Evolutionary conservation across 1,140 invertebrate species (phyloP).

Genomic region (Drosophila kohkoa): DNA sequence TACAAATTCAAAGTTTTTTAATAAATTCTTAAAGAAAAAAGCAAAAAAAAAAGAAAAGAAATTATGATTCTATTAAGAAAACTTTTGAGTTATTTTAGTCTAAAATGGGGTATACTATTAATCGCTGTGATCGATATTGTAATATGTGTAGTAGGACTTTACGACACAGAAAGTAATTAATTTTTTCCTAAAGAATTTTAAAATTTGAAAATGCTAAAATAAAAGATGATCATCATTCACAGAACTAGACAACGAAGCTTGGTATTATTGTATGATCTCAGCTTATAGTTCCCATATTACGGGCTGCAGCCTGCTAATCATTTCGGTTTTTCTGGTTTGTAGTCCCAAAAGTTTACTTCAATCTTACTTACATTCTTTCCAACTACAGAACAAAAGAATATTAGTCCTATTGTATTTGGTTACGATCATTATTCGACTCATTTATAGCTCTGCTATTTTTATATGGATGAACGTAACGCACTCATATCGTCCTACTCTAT

Average conservation of each 20-base stretch:
- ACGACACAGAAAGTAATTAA: conserved; percentile 1
- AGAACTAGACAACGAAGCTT: not conserved
- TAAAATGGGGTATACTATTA: conserved; percentile 12
- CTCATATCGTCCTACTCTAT: not conserved
- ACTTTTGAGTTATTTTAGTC: not conserved
- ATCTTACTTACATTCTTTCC: no score
- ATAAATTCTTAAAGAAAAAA: not conserved
- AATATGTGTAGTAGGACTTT: not conserved
- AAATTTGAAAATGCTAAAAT: not conserved
- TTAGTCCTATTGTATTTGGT: not conserved
- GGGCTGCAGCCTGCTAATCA: not conserved
- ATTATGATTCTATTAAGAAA: conserved; percentile 1
- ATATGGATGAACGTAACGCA: not conserved
- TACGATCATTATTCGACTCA: not conserved
- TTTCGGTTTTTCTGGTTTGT: not conserved
- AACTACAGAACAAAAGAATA: not conserved
- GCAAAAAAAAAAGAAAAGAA: not conserved
- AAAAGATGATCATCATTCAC: not conserved
- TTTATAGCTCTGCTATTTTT: not conserved
- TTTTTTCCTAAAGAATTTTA: not conserved
- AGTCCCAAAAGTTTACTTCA: not conserved
- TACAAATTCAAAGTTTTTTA: conserved; percentile 7
- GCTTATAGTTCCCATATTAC: not conserved
- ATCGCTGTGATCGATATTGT: conserved; percentile 3
- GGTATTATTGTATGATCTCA: not conserved